These are phyloP conservation scores for Drosophila nigrodunni DNA, from an alignment of 1,140 invertebrate species.

Conservation along the genomic window DNA sequence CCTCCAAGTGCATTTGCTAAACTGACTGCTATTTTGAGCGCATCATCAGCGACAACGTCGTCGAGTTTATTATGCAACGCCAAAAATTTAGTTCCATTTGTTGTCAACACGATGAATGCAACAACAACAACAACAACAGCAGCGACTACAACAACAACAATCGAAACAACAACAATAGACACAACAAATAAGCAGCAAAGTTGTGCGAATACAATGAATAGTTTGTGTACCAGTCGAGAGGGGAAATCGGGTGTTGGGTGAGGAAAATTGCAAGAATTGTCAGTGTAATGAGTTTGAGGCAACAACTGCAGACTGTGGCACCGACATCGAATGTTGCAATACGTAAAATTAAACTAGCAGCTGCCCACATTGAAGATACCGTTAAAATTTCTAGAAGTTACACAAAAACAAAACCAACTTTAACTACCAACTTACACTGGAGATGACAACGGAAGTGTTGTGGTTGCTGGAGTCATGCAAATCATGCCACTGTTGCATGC, in stretches of 20 bases:
- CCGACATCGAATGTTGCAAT: conserved; percentile 70
- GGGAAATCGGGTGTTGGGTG: neutral
- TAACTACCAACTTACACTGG: conserved; percentile 23
- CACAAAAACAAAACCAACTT: too few species aligned
- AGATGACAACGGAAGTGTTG: conserved; percentile 7
- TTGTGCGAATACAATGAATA: conserved; percentile 53
- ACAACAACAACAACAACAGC: conserved; percentile 47
- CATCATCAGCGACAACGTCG: conserved; percentile 56
- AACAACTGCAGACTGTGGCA: conserved; percentile 29
- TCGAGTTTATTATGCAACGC: conserved; percentile 78
- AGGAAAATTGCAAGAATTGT: conserved; percentile 45
- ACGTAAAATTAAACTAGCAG: conserved; percentile 70
- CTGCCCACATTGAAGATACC: conserved; percentile 21
- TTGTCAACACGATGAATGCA: conserved; percentile 77
- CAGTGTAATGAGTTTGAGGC: conserved; percentile 75
- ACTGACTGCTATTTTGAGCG: conserved; percentile 44
- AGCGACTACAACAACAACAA: conserved; percentile 9
- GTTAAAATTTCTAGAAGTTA: conserved; percentile 33
- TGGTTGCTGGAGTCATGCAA: conserved; percentile 16
- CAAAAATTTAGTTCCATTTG: conserved; percentile 79
- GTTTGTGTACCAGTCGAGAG: neutral
- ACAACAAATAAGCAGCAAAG: conserved; percentile 40
- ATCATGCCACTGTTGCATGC: conserved; percentile 37
- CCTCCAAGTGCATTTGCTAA: conserved; percentile 12
- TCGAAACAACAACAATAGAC: conserved; percentile 2